Conservation (phyloP, 2,888 invertebrate species). For the Oscheius sp. region DNA sequence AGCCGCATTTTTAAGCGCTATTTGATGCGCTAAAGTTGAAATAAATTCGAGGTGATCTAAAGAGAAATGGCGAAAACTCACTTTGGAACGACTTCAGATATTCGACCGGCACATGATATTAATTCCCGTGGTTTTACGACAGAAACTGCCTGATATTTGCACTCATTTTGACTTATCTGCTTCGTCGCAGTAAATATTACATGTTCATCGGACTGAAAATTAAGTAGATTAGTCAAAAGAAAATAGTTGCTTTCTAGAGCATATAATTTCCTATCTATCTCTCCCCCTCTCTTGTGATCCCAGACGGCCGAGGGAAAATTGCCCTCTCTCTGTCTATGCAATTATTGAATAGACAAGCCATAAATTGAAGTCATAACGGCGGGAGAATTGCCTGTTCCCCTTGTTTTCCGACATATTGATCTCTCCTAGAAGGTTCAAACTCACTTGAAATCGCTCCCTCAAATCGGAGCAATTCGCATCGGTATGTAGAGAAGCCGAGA, state of each 20-base stretch:
- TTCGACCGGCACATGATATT: conserved; percentile 37
- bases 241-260: no score
- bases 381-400: not conserved
- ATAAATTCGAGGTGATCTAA: not conserved
- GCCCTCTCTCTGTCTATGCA: no score
- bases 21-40: not conserved
- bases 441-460: conserved; percentile 46
- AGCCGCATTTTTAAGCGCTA: no score
- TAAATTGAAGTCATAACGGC: not conserved
- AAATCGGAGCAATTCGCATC: conserved; percentile 42
- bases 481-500: conserved; percentile 39
- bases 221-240: no score
- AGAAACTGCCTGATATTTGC: conserved; percentile 37
- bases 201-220: conserved; percentile 46
- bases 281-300: no score
- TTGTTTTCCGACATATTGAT: not conserved
- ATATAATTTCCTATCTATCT: no score
- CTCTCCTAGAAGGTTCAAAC: no score
- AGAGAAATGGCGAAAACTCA: conserved; percentile 35
- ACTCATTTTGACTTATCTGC: conserved; percentile 32
- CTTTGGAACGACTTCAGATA: conserved; percentile 49
- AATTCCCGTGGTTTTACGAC: conserved; percentile 44
- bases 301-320: no score
- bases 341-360: not conserved
- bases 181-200: conserved; percentile 53